Percentiles rank a stretch among this genome's conserved stretches.
Evolutionary conservation across 2,797 vertebrate genomes (phyloP).

Genomic region (Muraenolepis orangiensis): DNA sequence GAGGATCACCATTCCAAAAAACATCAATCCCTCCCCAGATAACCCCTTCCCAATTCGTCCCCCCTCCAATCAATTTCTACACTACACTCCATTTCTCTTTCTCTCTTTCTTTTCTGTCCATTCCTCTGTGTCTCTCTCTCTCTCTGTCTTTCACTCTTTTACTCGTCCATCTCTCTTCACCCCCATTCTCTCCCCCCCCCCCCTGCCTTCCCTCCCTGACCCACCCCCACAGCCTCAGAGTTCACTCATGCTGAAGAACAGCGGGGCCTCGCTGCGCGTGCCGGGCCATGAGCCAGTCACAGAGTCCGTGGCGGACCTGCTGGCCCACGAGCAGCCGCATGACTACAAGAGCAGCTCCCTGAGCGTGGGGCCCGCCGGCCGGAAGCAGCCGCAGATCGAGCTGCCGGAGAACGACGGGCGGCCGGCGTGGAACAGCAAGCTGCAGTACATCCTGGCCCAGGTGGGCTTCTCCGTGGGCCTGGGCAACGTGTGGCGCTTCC

Average conservation of each 20-base stretch:
- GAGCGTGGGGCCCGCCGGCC: slow-evolving; percentile 68
- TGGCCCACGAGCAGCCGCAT: slow-evolving; percentile 85
- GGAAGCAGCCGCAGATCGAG: slow-evolving; percentile 62
- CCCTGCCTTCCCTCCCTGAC: slow-evolving; percentile 10
- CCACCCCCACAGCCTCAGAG: slow-evolving; percentile 36
- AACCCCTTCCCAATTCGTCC: not conserved
- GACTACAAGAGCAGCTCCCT: slow-evolving; percentile 87
- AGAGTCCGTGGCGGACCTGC: slow-evolving; percentile 90
- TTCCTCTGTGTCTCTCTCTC: not conserved
- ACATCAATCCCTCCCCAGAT: not conserved
- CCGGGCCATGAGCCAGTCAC: slow-evolving; percentile 90
- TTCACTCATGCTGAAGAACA: slow-evolving; percentile 88
- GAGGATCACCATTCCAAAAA: slow-evolving; percentile 32
- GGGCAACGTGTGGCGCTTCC: slow-evolving; percentile 94
- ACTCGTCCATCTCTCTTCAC: slow-evolving; percentile 11
- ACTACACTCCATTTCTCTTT: not conserved
- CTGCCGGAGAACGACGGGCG: slow-evolving; percentile 72
- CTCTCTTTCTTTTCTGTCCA: not conserved
- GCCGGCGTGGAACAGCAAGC: slow-evolving; percentile 92
- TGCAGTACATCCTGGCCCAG: slow-evolving; percentile 93
- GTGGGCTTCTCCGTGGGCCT: slow-evolving; percentile 93
- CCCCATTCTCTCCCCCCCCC: slow-evolving; percentile 12
- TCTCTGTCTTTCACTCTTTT: not conserved
- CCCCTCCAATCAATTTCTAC: not conserved
- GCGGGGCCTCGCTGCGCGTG: slow-evolving; percentile 89